Evolutionary conservation across 2,113 vertebrate species (phyloP), one percentile per base, ranked within the genome.

Genomic region (Sorex araneus): DNA sequence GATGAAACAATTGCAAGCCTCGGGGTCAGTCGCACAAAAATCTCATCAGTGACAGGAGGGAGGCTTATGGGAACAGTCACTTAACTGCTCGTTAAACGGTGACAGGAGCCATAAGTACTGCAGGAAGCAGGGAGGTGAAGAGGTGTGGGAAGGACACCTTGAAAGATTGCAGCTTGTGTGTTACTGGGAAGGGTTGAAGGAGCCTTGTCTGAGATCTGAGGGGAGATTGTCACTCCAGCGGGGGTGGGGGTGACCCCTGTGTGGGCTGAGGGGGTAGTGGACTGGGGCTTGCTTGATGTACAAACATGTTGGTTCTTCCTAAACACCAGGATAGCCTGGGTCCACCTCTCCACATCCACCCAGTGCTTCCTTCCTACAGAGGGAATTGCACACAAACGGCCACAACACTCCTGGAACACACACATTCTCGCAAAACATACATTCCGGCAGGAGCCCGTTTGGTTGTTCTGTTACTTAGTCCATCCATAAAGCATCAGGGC

Each of bases 271-370:
- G 4, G 7, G 2, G 18, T 60, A 19, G 18, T 23, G 0, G 34
- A 36, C 1, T 0, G 28, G 32, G 1, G 9, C 43, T 30, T 21
- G 9, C 43, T 30, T 21, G 13, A 34, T 28, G 43, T 8, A 1
- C 3, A 3, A 0, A 0, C 1, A 7, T 19, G 15, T 21, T 13
- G 0, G 15, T 4, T 16, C 0, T 18, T 32, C 36, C 66, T 4
- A 6, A 10, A 57, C 23, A 10, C 47, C 11, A 16, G 2, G n/a
- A 18, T 84, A 66, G 73, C 70, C 50, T 21, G 27, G 16, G 28
- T 12, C 19, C 13, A 0, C 25, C 15, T 83, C 25, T 32, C 34
- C 54, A 1, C 50, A 7, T 34, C 74, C 67, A 60, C 47, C 30
- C 0, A 18, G 40, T 12, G 10, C 34, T 80, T 77, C 64, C 36